Evolutionary conservation across 2,113 vertebrate genomes (phyloP), one percentile per base, ranked within the genome.

Genomic region (Myotis brandtii): DNA sequence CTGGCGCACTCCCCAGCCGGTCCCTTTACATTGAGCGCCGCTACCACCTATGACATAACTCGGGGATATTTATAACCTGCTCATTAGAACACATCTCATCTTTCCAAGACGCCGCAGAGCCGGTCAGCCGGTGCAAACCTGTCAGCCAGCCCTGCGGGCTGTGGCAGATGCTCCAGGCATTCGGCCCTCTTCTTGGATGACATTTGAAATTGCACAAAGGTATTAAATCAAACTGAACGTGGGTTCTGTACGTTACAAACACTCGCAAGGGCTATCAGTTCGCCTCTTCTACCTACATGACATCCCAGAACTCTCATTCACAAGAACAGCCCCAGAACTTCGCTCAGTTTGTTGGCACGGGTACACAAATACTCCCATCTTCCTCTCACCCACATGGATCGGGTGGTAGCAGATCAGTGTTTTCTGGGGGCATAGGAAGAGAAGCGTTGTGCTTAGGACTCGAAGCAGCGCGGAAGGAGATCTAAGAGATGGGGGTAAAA

Each of bases 61-160:
- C 27, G 3, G 64, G 62, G 89, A 79, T 96, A 95, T 96, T 95
- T 95, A 96, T 95, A 96, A 92, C 79, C 80, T 27, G 67, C 94
- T 95, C 91, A 62, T 96, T 67, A 95, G 87, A 84, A 96, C 91
- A 89, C 43, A 92, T 52, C 91, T 96, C 95, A 18, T 73, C 91
- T 95, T 97, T 83, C 94, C 89, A 59, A 64, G 89, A n/a, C 91
- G 82, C 37, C 82, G 93, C 85, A 2, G 64, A 81, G 37, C 17
- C 0, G 14, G 64, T 85, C 89, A 88, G 86, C 77, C 64, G 72
- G 90, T 93, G 9, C 46, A 52, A 34, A 93, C 32, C 89, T 88
- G 95, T 52, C 92, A 93, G 89, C 43, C 80, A 75, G 94, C 48
- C 94, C 90, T 81, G 34, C 64, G 34, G 86, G 7, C 3, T 27